These are phyloP conservation scores for Scomberomorus guttatus DNA, from an alignment of 2,797 vertebrate species.

Conservation along the genomic window DNA sequence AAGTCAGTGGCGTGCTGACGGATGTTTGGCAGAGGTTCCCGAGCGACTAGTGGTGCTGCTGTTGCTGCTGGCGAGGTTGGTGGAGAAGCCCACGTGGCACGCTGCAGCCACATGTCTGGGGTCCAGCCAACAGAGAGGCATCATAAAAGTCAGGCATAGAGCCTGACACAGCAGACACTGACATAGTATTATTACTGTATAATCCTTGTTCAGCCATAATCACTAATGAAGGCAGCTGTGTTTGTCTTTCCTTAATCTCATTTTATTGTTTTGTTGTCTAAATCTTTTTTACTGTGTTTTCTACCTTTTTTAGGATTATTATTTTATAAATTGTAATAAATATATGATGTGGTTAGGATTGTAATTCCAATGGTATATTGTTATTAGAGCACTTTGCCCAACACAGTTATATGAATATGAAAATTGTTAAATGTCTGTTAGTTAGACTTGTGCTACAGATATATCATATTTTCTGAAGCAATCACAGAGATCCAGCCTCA, in stretches of 20 bases:
- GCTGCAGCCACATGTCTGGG: constrained; percentile 70
- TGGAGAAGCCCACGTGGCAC: constrained; percentile 69
- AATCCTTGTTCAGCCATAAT: constrained; percentile 25
- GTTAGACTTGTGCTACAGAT: constrained; percentile 7
- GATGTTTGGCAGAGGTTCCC: constrained; percentile 75
- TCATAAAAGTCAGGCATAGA: constrained; percentile 64
- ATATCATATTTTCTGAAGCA: constrained; percentile 29
- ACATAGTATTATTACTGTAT: constrained; percentile 33
- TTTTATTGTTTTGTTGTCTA: background rate
- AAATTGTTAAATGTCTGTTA: too few species aligned
- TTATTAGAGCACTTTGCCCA: background rate
- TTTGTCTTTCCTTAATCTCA: constrained; percentile 20
- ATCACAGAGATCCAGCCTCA: background rate
- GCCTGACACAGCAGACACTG: constrained; percentile 47
- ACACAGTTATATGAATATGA: background rate
- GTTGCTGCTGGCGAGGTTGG: constrained; percentile 58
- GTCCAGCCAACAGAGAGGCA: constrained; percentile 59
- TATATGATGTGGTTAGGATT: background rate
- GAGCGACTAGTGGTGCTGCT: constrained; percentile 43
- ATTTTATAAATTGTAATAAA: background rate
- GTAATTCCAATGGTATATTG: background rate
- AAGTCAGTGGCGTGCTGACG: constrained; percentile 69
- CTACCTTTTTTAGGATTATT: background rate
- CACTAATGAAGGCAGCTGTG: constrained; percentile 21
- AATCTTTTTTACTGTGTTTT: background rate